Evolutionary conservation across 2,113 vertebrate genomes (phyloP), one percentile per base, ranked within the genome.

Genomic region (Prunella fulvescens): DNA sequence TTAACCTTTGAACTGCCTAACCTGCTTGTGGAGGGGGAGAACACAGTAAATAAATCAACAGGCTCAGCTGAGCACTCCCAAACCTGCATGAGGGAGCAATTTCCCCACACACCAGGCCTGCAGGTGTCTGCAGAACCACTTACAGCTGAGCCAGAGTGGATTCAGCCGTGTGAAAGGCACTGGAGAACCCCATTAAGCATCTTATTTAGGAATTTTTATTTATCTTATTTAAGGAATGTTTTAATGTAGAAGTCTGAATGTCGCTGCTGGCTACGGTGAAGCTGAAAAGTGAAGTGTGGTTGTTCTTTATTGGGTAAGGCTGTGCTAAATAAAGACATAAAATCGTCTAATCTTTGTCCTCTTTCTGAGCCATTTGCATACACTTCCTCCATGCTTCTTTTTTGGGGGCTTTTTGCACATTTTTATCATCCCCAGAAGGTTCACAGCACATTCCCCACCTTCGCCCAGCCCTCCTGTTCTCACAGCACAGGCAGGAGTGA

Each of bases 1-100:
- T 96, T 94, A 82, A 90, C 94, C 82, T 96, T 66, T 94, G 88
- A 90, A 81, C 88, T 93, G 73, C 69, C 74, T 80, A 50, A 88
- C 77, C 90, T 88, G 79, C 74, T 66, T 72, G 66, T 62, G 90
- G 58, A 66, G 83, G 79, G 73, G 29, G 35, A 54, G 50, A 93
- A 77, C 45, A 23, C 0, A 3, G 18, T 31, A 76, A 93, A 77
- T 90, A 65, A 92, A 77, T 22, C 23, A 56, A 40, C 66, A 71
- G 80, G 19, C 65, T 79, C 40, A 10, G 71, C 74, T 35, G 74
- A 93, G 53, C 37, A 17, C 61, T 82, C 40, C 24, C 66, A 29
- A 57, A 65, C 14, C 61, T 65, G 66, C 57, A 42, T 5, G 53
- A 35, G 88, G 73, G 56, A 56, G 28, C 20, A 9, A 40, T 81